Base-by-base conservation (phyloP, 2,797 vertebrate species). In the Coilia nasus region DNA sequence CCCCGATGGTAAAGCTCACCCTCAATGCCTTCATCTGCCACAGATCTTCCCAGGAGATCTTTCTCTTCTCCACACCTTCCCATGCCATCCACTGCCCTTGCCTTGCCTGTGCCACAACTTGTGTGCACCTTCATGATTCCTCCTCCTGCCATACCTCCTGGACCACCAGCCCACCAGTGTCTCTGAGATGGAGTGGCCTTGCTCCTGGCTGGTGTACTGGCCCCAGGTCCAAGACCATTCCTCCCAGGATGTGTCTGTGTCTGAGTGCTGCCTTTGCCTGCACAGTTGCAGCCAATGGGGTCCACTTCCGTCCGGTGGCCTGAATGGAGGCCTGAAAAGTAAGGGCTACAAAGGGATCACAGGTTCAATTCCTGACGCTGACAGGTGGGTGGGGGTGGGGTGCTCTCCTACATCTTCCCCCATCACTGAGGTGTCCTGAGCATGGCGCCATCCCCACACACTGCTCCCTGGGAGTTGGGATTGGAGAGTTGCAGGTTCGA, bases 1-100 rank as follows among this genome's bases (percentile, higher is more conserved):
- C 21, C 82, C 54, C 17, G 56, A 59, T 59, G 56, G 15, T 7
- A 17, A 59, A 46, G 31, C 71, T 81, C 56, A 14, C 81, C 1
- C 35, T 86, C 31, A 25, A 84, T 86, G 57, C 64, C 6, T 85
- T 75, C 75, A 83, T 85, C n/a, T 85, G 35, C 78, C 82, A 87
- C 1, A 57, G 75, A 2, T 83, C 15, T 62, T 80, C 71, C 80
- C 81, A 41, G 86, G 81, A 17, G 71, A 71, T 31, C 71, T 87
- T 41, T 41, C 35, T 31, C 83, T 60, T 35, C 62, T 85, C 86
- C 81, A 81, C 81, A 50, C 71, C 86, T 44, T 85, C 82, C 57
- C 86, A 85, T 46, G 44, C 75, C 28, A 83, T 71, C 67, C 57
- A 83, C 84, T 44, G 85, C 82, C 85, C 82, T 80, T 81, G 82